Evolutionary conservation across 1,140 invertebrate genomes (phyloP), one percentile per base, ranked within the genome.

Genomic region (Sinonovacula constricta): DNA sequence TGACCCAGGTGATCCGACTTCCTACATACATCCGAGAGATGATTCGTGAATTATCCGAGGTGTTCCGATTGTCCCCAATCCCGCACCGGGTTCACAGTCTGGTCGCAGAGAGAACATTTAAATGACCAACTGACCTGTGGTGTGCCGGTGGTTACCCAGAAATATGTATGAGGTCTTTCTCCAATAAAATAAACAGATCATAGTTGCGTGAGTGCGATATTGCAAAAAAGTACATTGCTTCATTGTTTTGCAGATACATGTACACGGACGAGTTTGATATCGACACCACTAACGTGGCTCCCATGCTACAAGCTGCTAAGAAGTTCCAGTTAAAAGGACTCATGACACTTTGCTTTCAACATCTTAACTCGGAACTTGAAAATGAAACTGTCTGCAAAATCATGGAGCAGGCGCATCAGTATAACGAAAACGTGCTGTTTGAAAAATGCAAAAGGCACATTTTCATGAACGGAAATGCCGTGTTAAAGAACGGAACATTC

Each of bases 321-420:
- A 96, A 96, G 84, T 96, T 96, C 90, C 94, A 94, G 3, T 94
- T 96, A 0, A 93, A 94, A 12, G 93, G 94, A 14, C 88, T 96
- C 68, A 95, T 95, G 86, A 94, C 94, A 76, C 94, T 94, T 81
- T 96, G 95, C 90, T 94, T 96, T 2, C 94, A 95, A 83, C 96
- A 95, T 88, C 90, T 96, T 14, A 94, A 95, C 83, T 92, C 93
- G 30, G 95, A 95, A 88, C 90, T 96, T 33, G 93, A 93, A 33
- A 93, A 93, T 31, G 95, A 96, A 80, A 96, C 96, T 91, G 95
- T 95, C 14, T 96, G 79, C 53, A 57, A 60, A 28, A 53, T 78
- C 34, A 18, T 81, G 22, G 75, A 81, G 28, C 54, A 65, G 24
- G 72, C 72, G 18, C 31, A 69, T 22, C 49, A 65, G 24, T 78